phyloP scores from a whole-genome alignment of 1,140 invertebrate genomes.

The Eumaeus atala region DNA sequence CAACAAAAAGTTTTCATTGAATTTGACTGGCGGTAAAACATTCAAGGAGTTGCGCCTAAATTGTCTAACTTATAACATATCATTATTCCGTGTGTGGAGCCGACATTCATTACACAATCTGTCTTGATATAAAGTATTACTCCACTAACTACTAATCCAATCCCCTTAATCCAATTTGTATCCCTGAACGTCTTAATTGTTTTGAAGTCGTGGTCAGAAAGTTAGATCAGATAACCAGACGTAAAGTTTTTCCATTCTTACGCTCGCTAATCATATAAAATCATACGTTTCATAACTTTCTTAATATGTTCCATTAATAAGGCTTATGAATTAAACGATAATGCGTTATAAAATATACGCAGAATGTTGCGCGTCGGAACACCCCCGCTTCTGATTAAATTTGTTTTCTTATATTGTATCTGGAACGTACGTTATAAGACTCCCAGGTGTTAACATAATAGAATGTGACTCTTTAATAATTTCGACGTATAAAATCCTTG shows the following conservation, averaged over 20 bases:
- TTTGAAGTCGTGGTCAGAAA: conserved; percentile 52
- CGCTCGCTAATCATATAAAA: too few relatives aligned
- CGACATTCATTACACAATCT: conserved; percentile 29
- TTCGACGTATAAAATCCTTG: neutral
- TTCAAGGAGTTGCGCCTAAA: neutral
- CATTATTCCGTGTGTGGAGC: conserved; percentile 11
- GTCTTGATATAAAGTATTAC: conserved; percentile 33
- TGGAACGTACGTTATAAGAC: conserved; percentile 4
- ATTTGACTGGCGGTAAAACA: neutral
- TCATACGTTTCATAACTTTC: too few relatives aligned
- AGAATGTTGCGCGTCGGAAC: conserved; percentile 20
- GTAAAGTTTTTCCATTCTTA: conserved; percentile 23
- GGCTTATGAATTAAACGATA: conserved; percentile 13
- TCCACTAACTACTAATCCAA: conserved; percentile 26
- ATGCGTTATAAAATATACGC: conserved; percentile 14
- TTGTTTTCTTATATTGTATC: conserved; percentile 17
- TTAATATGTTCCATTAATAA: conserved; percentile 6
- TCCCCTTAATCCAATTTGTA: conserved; percentile 50
- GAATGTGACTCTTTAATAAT: conserved; percentile 1
- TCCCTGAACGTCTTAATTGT: conserved; percentile 58
- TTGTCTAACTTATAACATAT: conserved; percentile 13
- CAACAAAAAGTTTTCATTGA: neutral
- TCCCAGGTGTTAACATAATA: conserved; percentile 16
- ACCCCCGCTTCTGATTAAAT: conserved; percentile 23
- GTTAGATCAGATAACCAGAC: conserved; percentile 37